Conservation (phyloP, 1,140 invertebrate species). For the Pogonomyrmex californicus region DNA sequence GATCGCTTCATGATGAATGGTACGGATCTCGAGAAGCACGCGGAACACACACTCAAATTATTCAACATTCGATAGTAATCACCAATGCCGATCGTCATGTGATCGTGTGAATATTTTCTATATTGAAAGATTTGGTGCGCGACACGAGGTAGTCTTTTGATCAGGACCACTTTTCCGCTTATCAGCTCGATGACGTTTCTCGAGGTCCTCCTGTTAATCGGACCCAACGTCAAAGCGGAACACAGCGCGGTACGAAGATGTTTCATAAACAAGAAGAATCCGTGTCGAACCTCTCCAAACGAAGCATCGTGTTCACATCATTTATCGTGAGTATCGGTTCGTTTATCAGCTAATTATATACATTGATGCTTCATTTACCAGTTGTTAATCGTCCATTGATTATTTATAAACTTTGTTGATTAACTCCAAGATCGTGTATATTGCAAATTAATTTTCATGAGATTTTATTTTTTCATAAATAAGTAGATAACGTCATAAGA, state of each 20-base stretch:
- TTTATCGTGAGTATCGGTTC: slow-evolving; percentile 75
- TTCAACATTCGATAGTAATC: background rate
- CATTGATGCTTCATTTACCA: background rate
- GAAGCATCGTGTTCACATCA: slow-evolving; percentile 74
- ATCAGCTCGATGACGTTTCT: slow-evolving; percentile 42
- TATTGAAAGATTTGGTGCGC: background rate
- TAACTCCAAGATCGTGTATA: background rate
- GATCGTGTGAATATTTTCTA: background rate
- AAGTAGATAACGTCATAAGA: background rate
- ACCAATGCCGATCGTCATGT: background rate
- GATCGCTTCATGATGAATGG: background rate
- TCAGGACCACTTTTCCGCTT: background rate
- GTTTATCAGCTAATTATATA: background rate
- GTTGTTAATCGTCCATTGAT: background rate
- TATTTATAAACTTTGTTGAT: background rate
- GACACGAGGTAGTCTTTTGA: background rate
- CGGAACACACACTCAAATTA: background rate
- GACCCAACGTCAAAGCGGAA: background rate
- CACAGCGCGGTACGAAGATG: slow-evolving; percentile 37
- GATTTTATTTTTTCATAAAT: background rate
- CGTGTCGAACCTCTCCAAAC: background rate
- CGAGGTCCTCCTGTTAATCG: background rate
- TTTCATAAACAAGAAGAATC: slow-evolving; percentile 23
- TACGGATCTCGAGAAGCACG: background rate
- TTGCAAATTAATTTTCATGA: slow-evolving; percentile 22